A percentile compares a stretch with the other conserved stretches of the same genome.
Conservation (phyloP, 2,113 vertebrate species). For the Terrapene triunguis region DNA sequence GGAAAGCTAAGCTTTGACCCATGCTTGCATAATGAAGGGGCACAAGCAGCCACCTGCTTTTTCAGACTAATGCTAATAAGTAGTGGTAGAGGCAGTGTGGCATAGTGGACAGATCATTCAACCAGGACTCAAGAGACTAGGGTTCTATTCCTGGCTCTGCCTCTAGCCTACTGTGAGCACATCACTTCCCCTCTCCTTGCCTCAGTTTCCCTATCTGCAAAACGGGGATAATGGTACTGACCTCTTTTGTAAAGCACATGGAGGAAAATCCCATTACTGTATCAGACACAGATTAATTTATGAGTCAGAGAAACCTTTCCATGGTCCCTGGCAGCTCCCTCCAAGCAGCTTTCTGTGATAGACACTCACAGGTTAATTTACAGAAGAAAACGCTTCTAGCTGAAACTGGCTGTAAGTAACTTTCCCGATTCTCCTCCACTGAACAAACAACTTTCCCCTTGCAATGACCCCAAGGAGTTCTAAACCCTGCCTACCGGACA, state of each 20-base stretch:
- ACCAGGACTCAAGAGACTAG: neutral
- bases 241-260: neutral
- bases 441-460: conserved; percentile 68
- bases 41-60: neutral
- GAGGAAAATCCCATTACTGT: neutral
- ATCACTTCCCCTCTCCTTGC: neutral
- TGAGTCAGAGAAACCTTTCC: conserved; percentile 39
- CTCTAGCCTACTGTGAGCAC: neutral
- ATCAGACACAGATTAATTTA: conserved; percentile 18
- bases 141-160: neutral
- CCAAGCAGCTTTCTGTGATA: too few relatives aligned
- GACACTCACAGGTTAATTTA: neutral
- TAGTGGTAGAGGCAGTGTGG: accelerated
- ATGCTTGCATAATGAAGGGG: accelerated
- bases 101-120: accelerated
- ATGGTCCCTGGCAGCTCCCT: accelerated
- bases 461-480: conserved; percentile 45
- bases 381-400: neutral
- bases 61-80: accelerated
- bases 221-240: neutral
- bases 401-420: neutral
- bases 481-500: neutral
- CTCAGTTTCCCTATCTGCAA: neutral
- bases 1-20: neutral
- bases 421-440: neutral